Conservation (phyloP, 1,140 invertebrate species). For the Helicoverpa armigera region DNA sequence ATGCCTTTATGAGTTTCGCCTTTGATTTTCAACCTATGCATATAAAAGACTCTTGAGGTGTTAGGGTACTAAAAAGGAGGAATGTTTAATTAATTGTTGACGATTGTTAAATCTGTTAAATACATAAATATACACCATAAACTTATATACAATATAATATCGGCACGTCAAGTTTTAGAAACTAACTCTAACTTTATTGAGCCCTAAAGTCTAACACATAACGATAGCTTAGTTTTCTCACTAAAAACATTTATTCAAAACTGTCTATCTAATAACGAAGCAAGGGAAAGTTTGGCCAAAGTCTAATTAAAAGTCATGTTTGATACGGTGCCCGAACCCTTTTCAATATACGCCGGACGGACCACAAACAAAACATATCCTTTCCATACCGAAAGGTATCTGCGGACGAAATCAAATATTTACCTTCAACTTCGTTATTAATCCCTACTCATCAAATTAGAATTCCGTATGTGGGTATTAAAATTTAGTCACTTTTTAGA, state of each 20-base stretch:
- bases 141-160: too few relatives aligned
- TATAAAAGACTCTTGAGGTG: too few relatives aligned
- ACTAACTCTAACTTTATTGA: too few relatives aligned
- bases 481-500: background rate
- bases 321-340: slow-evolving; percentile 19
- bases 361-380: slow-evolving; percentile 38
- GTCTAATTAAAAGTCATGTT: slow-evolving; percentile 38
- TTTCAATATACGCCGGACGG: slow-evolving; percentile 27
- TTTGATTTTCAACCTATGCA: too few relatives aligned
- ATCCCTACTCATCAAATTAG: slow-evolving; percentile 13
- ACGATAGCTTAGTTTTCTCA: too few relatives aligned
- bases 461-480: background rate
- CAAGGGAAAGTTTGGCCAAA: background rate
- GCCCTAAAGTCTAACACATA: too few relatives aligned
- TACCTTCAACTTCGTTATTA: slow-evolving; percentile 27
- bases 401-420: slow-evolving; percentile 32
- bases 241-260: background rate
- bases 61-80: too few relatives aligned
- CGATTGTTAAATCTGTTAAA: too few relatives aligned
- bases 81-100: too few relatives aligned
- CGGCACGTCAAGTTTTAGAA: too few relatives aligned
- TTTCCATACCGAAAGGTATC: slow-evolving; percentile 21
- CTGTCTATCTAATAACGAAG: background rate
- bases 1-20: too few relatives aligned
- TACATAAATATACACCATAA: too few relatives aligned